These are phyloP conservation scores for Lasioglossum lativentre DNA, from an alignment of 2,888 invertebrate genomes.

Conservation along the genomic window DNA sequence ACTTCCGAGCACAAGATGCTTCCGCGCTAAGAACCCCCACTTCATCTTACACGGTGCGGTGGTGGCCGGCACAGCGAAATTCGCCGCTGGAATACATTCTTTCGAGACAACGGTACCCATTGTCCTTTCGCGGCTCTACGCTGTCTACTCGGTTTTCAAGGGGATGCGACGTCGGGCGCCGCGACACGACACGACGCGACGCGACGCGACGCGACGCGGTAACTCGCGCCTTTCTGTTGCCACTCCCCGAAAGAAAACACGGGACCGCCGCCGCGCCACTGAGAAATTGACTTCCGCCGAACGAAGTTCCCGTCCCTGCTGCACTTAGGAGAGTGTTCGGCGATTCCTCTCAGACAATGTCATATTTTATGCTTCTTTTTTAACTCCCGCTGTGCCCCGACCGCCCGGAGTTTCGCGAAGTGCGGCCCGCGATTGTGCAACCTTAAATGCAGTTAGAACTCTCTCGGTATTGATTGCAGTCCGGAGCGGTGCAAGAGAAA, in stretches of 20 bases:
- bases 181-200: constrained; percentile 2
- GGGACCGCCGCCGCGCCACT: constrained; percentile 38
- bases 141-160: constrained; percentile 26
- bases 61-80: constrained; percentile 55
- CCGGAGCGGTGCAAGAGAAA: not conserved
- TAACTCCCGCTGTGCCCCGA: not conserved
- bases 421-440: not conserved
- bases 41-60: constrained; percentile 34
- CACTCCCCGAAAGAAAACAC: constrained; percentile 8
- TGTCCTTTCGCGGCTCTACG: constrained; percentile 21
- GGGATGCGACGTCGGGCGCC: constrained; percentile 23
- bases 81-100: constrained; percentile 43
- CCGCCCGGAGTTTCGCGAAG: not conserved
- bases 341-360: not conserved
- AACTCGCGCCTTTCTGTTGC: constrained; percentile 19
- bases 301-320: not conserved
- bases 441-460: not conserved
- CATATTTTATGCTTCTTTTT: constrained; percentile 6
- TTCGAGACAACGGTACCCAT: constrained; percentile 44
- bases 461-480: not conserved
- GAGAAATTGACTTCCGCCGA: constrained; percentile 55
- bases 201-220: not conserved
- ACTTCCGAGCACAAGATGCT: constrained; percentile 71
- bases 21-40: constrained; percentile 69
- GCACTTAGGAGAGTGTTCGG: constrained; percentile 13